phyloP scores from a whole-genome alignment of 2,113 vertebrate species.

The Dasyurus viverrinus region DNA sequence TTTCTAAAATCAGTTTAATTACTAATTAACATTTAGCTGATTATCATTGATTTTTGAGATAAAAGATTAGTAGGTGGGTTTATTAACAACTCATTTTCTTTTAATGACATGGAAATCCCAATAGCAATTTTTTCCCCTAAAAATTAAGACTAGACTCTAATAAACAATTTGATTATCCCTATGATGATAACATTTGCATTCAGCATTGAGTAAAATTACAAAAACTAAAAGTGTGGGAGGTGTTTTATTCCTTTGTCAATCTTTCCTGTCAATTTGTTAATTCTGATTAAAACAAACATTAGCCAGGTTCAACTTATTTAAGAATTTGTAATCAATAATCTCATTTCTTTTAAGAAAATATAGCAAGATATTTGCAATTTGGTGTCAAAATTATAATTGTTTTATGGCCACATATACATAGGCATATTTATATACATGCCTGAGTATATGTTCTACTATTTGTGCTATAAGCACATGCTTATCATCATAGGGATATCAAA shows the following conservation, averaged over 20 bases:
- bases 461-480: too few species aligned
- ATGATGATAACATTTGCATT: background rate
- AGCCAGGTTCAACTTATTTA: background rate
- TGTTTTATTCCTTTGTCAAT: background rate
- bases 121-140: background rate
- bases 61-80: background rate
- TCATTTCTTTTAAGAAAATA: conserved; percentile 18
- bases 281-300: background rate
- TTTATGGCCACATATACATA: background rate
- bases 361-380: background rate
- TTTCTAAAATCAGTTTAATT: background rate
- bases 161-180: background rate
- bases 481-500: too few species aligned
- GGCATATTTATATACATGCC: background rate
- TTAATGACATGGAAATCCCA: conserved; percentile 20
- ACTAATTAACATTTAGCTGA: background rate
- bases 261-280: too few species aligned
- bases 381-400: background rate
- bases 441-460: background rate
- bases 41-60: background rate
- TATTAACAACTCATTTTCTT: background rate
- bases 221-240: background rate
- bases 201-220: background rate
- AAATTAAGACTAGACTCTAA: background rate
- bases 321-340: background rate